Base-by-base conservation (phyloP, 2,888 invertebrate species). In the Pterostichus niger region DNA sequence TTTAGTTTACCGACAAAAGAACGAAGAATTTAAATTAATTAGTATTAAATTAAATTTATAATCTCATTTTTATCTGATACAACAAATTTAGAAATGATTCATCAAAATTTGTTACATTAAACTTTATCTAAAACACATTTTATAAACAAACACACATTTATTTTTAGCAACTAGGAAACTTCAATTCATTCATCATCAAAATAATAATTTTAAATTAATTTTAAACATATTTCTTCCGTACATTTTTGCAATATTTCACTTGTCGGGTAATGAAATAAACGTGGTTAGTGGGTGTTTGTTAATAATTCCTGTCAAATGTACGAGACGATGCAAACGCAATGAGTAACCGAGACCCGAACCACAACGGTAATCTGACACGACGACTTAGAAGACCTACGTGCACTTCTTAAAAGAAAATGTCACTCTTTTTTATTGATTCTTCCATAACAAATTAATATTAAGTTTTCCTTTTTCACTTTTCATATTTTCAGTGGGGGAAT, bases 381-480 rank as follows among this genome's bases (percentile, higher is more conserved):
- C n/a, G 33, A 52, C 75, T 75, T 52, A 52, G 68, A 79, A 79
- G 68, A 64, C 79, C 68, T 68, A 79, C 64, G 49, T 31, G 44
- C 44, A 61, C 54, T 64, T 64, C 77, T 59, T 61, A 61, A 49
- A 68, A 64, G 68, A 49, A 64, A 64, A 79, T 64, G 79, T 64
- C 79, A 79, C 35, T 49, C 52, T 64, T 49, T 49, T 35, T 79
- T 46, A 79, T 79, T 79, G 79, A 64, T 79, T 79, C 49, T 78
- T 44, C 61, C 33, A 49, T 79, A 79, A 68, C 79, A 24, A 64
- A 64, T 78, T 61, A 78, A 78, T 59, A 79, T 79, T 64, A 79
- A 64, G 64, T 46, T 64, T 79, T 49, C 33, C 24, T 79, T 79
- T 49, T 61, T 59, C 59, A 24, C 24, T 17, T 56, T 33, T 56